These are phyloP conservation scores for Ptychadena robeensis DNA, from an alignment of 2,797 vertebrate genomes.

Conservation along the genomic window DNA sequence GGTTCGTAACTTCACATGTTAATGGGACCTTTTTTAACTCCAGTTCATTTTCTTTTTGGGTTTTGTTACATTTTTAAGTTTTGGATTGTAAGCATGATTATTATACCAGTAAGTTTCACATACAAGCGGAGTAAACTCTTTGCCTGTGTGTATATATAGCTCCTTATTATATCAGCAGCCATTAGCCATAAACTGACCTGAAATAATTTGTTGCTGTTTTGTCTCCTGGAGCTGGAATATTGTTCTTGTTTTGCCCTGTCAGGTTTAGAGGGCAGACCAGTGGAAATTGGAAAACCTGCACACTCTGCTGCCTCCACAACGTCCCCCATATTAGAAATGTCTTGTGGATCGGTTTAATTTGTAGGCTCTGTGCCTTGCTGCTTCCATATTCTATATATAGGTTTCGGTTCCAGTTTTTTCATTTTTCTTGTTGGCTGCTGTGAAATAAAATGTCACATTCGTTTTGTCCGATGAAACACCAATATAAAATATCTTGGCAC, in stretches of 20 bases:
- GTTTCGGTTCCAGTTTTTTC: background rate
- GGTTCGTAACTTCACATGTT: too few relatives aligned
- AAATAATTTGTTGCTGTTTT: background rate
- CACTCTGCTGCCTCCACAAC: background rate
- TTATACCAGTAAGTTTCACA: too few relatives aligned
- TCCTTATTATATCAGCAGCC: background rate
- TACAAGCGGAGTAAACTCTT: too few relatives aligned
- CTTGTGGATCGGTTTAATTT: conserved; percentile 29
- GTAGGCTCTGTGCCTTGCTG: conserved; percentile 5
- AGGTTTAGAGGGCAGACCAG: conserved; percentile 19
- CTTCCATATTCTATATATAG: background rate
- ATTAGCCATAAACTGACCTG: background rate
- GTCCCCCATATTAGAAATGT: conserved; percentile 25
- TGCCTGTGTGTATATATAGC: background rate
- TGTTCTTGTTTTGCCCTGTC: background rate
- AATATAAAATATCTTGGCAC: too few relatives aligned
- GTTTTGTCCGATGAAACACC: too few relatives aligned
- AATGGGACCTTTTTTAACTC: too few relatives aligned
- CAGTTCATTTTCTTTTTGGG: too few relatives aligned
- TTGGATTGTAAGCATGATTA: too few relatives aligned
- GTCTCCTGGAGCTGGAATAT: conserved; percentile 5
- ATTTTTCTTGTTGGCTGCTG: background rate
- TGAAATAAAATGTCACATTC: too few relatives aligned
- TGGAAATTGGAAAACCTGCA: conserved; percentile 45
- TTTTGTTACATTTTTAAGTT: too few relatives aligned